Base-by-base conservation (phyloP, 2,113 vertebrate species). In the Tragelaphus scriptus region DNA sequence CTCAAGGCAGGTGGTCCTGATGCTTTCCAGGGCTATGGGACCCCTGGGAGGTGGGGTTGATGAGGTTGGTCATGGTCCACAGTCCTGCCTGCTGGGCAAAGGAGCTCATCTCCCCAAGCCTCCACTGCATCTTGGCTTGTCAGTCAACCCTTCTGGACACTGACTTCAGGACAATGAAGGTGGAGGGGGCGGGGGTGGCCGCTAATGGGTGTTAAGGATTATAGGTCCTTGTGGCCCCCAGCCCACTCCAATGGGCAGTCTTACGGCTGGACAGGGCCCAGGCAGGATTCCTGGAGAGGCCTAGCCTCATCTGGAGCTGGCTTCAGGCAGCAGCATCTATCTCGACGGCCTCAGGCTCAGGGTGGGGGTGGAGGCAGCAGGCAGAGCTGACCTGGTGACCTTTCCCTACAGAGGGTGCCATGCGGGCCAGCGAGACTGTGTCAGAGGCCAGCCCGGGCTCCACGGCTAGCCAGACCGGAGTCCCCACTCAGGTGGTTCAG, bases 401-500 rank as follows among this genome's bases (percentile, higher is more conserved):
- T 75, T 51, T 98, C 96, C 61, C 95, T 89, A n/a, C 98, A 99
- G 99, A 99, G 98, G 99, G 99, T 53, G 99, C 99, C 79, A 98
- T 99, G 98, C 99, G 99, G 96, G 99, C 99, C 93, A 99, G 98
- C 6, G 99, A 99, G 97, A 99, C 99, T 0, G 98, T 99, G 95
- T 99, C 99, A 0, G 99, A 99, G 97, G 99, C 99, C 96, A 99
- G 99, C 97, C 99, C 99, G 0, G 98, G 99, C 49, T 98, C 99
- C 12, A 98, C 99, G 7, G 99, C 99, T 77, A 99, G 99, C 88
- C 99, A 99, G 98, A 98, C 99, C 0, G 99, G 99, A 23, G 99
- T 99, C 63, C 99, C 99, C 2, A 99, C 99, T 51, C 99, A 99
- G 97, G 99, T 99, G 97, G 99, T 99, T 36, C 99, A 99, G 91